Percentiles rank a stretch among this genome's conserved stretches.
phyloP scores from a whole-genome alignment of 2,113 vertebrate species.

The Empidonax alnorum region DNA sequence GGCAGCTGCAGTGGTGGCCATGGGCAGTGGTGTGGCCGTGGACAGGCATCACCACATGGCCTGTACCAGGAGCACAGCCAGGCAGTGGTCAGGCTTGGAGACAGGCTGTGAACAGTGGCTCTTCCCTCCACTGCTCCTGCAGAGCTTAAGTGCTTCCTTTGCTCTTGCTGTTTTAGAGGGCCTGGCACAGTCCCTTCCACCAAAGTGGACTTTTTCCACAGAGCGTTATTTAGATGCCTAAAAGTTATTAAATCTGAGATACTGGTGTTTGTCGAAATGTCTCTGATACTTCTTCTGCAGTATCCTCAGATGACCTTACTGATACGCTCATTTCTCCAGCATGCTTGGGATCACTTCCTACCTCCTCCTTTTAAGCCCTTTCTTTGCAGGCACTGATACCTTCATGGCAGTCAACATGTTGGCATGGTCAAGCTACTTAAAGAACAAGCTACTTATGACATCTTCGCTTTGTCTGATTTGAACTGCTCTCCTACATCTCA shows the following conservation, averaged over 20 bases:
- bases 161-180: not conserved
- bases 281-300: not conserved
- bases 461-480: not conserved
- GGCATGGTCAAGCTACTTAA: not conserved
- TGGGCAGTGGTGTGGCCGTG: not conserved
- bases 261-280: not conserved
- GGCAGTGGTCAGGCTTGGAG: not conserved
- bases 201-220: not conserved
- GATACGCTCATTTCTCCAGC: not conserved
- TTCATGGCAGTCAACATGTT: not conserved
- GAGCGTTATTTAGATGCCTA: not conserved
- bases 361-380: not conserved
- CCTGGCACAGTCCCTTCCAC: not conserved
- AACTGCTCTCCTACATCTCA: not conserved
- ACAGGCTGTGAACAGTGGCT: not conserved
- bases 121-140: not conserved
- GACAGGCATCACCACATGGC: not conserved
- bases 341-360: not conserved
- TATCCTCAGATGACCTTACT: not conserved
- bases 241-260: not conserved
- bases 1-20: not conserved
- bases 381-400: not conserved
- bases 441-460: not conserved
- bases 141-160: not conserved
- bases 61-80: not conserved